phyloP scores from a whole-genome alignment of 2,113 vertebrate species.

The Tyrannus savana region DNA sequence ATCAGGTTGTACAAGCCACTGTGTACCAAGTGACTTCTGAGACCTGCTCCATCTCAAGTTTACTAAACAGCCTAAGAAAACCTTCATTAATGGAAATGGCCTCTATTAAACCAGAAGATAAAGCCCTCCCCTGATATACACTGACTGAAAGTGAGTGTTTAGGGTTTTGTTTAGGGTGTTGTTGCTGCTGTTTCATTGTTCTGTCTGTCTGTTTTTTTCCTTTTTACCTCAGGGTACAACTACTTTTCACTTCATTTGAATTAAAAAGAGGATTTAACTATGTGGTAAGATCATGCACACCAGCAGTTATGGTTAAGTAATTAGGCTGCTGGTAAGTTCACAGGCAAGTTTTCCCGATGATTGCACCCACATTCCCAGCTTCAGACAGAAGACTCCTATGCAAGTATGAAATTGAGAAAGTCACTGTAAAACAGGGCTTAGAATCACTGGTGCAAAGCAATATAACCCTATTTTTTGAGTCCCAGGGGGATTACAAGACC shows the following conservation, averaged over 20 bases:
- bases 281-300: not conserved
- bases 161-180: not conserved
- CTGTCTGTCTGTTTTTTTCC: not conserved
- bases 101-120: not conserved
- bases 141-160: not conserved
- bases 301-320: not conserved
- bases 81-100: not conserved
- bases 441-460: not conserved
- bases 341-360: not conserved
- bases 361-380: not conserved
- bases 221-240: not conserved
- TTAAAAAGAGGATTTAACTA: not conserved
- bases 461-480: not conserved
- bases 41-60: not conserved
- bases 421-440: not conserved
- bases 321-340: not conserved
- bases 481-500: not conserved
- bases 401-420: not conserved
- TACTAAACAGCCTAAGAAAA: not conserved
- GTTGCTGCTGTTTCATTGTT: not conserved
- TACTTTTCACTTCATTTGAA: not conserved
- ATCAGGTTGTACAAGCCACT: not conserved
- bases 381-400: not conserved
- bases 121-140: not conserved
- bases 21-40: not conserved